Base-by-base conservation (phyloP, 1,140 invertebrate species). In the Drosophila ogumai region DNA sequence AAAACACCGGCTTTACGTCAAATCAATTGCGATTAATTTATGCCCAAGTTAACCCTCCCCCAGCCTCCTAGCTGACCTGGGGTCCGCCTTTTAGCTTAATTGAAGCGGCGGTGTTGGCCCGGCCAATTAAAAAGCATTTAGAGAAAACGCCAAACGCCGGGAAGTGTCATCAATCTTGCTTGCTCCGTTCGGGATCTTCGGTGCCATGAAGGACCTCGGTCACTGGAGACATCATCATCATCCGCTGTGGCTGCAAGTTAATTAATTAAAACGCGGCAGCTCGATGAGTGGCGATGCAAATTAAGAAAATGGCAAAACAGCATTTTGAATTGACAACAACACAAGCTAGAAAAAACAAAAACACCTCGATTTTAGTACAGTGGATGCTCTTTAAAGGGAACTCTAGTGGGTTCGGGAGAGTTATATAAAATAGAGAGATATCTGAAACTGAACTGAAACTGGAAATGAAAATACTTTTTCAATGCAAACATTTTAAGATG, bases 241-340 rank as follows among this genome's bases (percentile, higher is more conserved):
- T 57, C 47, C 60, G 59, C 28, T 40, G 38, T 38, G 44, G 64
- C 36, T 52, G 64, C 68, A 66, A 41, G 52, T 77, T 77, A 77
- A 77, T 77, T 77, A 77, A 77, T 77, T 77, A 68, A 77, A 68
- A 77, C 17, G 52, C 74, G 73, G 54, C 61, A 52, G 36, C 52
- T 46, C 73, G 60, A 50, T 66, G 52, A 69, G 66, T 74, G 82
- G 69, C 79, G 63, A 90, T 90, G 86, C 85, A 90, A 90, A 90
- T 90, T 90, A 90, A 90, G 85, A 90, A 90, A 90, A 90, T 90
- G 88, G 85, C 85, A 90, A 90, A 85, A 66, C 50, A 77, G 32
- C 66, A 74, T 50, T 77, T 49, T 25, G 63, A 59, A 77, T 77
- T 68, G 74, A 76, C 74, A 60, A 55, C 36, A 66, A 41, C 40